Base-by-base conservation (phyloP, 1,140 invertebrate species). In the Adelges cooleyi region DNA sequence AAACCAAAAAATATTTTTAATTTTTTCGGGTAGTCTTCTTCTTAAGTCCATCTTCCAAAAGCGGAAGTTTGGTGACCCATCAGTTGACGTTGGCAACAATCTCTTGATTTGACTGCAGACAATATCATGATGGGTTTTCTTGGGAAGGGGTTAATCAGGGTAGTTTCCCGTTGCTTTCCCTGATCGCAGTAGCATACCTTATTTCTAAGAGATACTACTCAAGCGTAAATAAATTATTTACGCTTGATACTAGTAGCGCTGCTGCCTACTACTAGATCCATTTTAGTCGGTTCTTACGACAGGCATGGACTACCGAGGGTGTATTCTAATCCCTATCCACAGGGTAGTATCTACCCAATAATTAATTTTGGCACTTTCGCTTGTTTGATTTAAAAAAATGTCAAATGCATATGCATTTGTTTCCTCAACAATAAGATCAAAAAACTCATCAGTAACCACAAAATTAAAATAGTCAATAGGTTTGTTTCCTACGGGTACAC, bases 401-500 rank as follows among this genome's bases (percentile, higher is more conserved):
- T 40, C 23, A 65, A 23, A 11, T 4, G 52, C 52, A 54, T 67
- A 69, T 20, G n/a, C 42, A 50, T 69, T 69, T 20, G 51, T 69
- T 69, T 69, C 56, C 20, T 44, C 20, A 42, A 69, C 68, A 56
- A 67, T 67, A 10, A 67, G 66, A n/a, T 65, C 51, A 29, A 69
- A 42, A 6, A 68, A 25, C 15, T 53, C 56, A 15, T 67, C 44
- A 67, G 29, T 53, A 27, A 67, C 49, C 15, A 65, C 29, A 23
- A 49, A 65, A 38, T 51, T 65, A 50, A 49, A 65, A 49, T 49
- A 38, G 23, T 65, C 65, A 49, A 51, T 49, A 3, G 65, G 65
- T 11, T 15, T 22, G 36, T 38, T 20, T 49, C 48, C 33, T n/a
- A 20, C 17, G 5, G 52, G 33, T 54, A 65, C 6, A 54, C 29